Conservation (phyloP, 2,113 vertebrate species). For the Hippocampus abdominalis region DNA sequence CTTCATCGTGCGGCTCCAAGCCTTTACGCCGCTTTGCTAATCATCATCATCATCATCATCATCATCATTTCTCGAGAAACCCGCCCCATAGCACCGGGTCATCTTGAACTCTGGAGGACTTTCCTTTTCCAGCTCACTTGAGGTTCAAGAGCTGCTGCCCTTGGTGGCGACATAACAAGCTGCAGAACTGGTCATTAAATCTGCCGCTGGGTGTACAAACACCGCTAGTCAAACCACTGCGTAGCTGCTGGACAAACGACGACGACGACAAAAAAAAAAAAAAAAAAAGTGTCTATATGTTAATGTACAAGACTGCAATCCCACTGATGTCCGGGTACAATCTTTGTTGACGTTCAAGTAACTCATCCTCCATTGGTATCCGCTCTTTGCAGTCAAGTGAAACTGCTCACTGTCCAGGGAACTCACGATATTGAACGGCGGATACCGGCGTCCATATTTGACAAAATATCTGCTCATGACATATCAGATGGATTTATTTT, state of each 20-base stretch:
- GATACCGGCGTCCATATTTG: neutral
- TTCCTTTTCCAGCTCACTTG: slow-evolving; percentile 21
- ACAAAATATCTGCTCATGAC: neutral
- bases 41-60: neutral
- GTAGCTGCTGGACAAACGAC: slow-evolving; percentile 29
- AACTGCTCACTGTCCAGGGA: neutral
- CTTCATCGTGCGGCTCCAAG: slow-evolving; percentile 48
- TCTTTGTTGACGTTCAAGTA: neutral
- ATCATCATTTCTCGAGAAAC: slow-evolving; percentile 13
- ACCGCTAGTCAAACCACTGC: slow-evolving; percentile 23
- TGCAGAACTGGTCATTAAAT: slow-evolving; percentile 9
- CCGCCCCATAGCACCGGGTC: slow-evolving; percentile 23
- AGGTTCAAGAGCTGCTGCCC: slow-evolving; percentile 18
- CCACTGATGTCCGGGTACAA: slow-evolving; percentile 16
- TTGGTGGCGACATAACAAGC: slow-evolving; percentile 12
- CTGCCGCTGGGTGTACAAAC: slow-evolving; percentile 12
- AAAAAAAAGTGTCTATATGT: neutral
- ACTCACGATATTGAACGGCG: neutral
- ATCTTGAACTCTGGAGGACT: slow-evolving; percentile 17
- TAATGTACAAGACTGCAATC: slow-evolving; percentile 4
- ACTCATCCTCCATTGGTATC: slow-evolving; percentile 29
- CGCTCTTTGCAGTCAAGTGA: slow-evolving; percentile 3
- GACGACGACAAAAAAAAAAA: neutral
- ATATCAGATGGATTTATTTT: slow-evolving; percentile 1
- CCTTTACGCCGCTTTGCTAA: slow-evolving; percentile 6